A percentile compares a stretch with the other conserved stretches of the same genome.
Evolutionary conservation across 2,113 vertebrate genomes (phyloP).

Genomic region (Sinocyclocheilus maitianheensis): DNA sequence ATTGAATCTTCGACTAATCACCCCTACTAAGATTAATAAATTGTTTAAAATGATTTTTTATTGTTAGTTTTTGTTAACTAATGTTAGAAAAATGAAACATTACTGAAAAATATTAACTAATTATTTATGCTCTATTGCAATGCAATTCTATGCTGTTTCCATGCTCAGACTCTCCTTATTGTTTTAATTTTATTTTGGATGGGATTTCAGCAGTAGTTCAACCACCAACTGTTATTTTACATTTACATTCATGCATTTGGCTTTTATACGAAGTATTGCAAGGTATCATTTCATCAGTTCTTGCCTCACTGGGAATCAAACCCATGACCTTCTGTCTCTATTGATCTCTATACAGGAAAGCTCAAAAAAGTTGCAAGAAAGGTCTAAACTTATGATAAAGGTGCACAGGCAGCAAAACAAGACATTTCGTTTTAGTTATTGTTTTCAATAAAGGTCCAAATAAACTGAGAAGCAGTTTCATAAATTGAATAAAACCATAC

Average conservation of each 20-base stretch:
- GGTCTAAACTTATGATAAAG: neutral
- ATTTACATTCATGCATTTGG: no score
- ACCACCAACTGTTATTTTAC: neutral
- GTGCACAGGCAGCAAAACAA: slow-evolving; percentile 5
- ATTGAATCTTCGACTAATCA: no score
- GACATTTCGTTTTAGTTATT: neutral
- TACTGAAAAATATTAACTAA: no score
- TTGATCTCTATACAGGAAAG: no score
- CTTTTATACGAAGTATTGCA: no score
- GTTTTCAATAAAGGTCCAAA: neutral
- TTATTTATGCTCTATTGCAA: neutral
- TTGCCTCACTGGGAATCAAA: no score
- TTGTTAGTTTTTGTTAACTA: neutral
- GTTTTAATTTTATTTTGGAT: neutral
- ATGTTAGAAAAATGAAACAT: neutral
- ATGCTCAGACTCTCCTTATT: neutral
- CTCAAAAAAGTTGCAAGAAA: neutral
- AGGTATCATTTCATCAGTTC: no score
- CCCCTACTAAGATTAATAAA: no score
- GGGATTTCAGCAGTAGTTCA: neutral
- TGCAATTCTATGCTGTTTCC: neutral
- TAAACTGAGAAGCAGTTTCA: neutral
- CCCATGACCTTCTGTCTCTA: no score
- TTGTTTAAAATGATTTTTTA: no score
- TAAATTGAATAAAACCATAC: no score